Conservation (phyloP, 1,140 invertebrate species). For the Zaprionus davidi region DNA sequence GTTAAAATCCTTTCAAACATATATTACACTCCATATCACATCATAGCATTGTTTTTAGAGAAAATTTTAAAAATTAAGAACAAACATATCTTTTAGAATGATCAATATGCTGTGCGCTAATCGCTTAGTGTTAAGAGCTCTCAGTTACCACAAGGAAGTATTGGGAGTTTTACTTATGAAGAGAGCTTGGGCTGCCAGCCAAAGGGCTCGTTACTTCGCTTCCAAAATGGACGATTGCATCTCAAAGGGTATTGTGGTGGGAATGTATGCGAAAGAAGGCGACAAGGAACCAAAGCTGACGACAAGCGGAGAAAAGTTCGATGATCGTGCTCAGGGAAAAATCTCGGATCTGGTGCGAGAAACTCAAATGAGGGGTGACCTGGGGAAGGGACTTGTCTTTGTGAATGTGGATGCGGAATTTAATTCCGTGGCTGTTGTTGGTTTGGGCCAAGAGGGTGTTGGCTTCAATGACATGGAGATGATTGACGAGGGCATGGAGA, state of each 20-base stretch:
- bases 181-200: not conserved
- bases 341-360: constrained; percentile 76
- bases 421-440: constrained; percentile 88
- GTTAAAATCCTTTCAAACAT: constrained; percentile 1
- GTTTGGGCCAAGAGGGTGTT: constrained; percentile 88
- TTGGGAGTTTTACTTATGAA: not conserved
- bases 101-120: constrained; percentile 26
- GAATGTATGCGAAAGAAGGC: constrained; percentile 78
- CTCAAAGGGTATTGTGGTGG: constrained; percentile 83
- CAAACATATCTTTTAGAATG: constrained; percentile 15
- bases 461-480: constrained; percentile 88
- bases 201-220: constrained; percentile 13
- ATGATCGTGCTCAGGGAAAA: constrained; percentile 81
- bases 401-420: constrained; percentile 88
- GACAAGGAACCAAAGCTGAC: constrained; percentile 77
- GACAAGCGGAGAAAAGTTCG: constrained; percentile 81
- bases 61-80: constrained; percentile 18
- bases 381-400: constrained; percentile 86
- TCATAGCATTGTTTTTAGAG: constrained; percentile 32
- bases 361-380: constrained; percentile 63
- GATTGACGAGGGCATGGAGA: constrained; percentile 87
- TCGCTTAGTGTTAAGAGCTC: constrained; percentile 12
- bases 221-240: constrained; percentile 32
- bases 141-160: not conserved
- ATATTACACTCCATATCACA: constrained; percentile 21